phyloP scores from a whole-genome alignment of 1,140 invertebrate species.

The Solenopsis fugax region DNA sequence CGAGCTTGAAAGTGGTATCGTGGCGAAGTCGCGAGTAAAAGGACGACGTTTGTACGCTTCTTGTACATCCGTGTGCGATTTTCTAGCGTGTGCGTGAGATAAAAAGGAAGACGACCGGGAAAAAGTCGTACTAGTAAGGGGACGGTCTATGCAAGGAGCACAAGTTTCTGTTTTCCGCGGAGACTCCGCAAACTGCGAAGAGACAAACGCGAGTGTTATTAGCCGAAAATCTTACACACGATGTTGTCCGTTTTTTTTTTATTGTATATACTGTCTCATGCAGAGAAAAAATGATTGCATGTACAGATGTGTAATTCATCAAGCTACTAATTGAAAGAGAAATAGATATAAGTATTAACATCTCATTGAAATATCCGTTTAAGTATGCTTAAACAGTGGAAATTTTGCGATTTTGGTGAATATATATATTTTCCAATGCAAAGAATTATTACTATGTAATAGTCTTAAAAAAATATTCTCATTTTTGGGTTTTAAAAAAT shows the following conservation, averaged over 20 bases:
- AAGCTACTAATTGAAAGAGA: not conserved
- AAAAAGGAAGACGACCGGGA: not conserved
- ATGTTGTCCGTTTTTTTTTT: constrained; percentile 29
- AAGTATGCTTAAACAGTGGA: not conserved
- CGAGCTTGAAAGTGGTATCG: constrained; percentile 64
- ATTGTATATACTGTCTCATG: not conserved
- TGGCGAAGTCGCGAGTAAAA: constrained; percentile 65
- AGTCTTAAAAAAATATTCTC: no score
- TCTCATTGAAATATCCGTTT: not conserved
- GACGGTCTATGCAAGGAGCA: not conserved
- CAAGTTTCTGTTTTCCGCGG: constrained; percentile 37
- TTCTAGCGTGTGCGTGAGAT: not conserved
- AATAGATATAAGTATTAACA: not conserved
- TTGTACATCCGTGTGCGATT: not conserved
- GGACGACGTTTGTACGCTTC: constrained; percentile 52
- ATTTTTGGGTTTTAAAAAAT: no score
- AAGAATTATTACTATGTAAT: no score
- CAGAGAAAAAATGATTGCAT: not conserved
- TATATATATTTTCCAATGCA: not conserved
- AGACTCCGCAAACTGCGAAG: constrained; percentile 18
- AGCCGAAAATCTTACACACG: constrained; percentile 38
- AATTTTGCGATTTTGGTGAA: not conserved
- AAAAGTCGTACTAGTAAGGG: not conserved
- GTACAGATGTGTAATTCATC: not conserved
- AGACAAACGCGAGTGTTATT: constrained; percentile 53